phyloP scores from a whole-genome alignment of 2,113 vertebrate genomes.

The Hiodon alosoides region DNA sequence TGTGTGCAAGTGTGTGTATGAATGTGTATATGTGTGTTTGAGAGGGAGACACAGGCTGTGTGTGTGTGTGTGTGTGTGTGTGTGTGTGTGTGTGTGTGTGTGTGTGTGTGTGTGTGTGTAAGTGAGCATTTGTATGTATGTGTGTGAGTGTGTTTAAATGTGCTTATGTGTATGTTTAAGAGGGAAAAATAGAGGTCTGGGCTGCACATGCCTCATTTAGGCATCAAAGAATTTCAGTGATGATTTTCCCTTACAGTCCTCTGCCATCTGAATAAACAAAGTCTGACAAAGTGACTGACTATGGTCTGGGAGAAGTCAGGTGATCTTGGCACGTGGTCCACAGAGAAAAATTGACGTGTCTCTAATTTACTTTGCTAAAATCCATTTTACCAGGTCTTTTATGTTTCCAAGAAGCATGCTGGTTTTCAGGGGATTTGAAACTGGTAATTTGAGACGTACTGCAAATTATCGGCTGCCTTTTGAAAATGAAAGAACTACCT shows the following conservation, averaged over 20 bases:
- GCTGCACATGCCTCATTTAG: conserved; percentile 74
- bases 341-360: conserved; percentile 58
- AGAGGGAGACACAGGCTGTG: too few relatives aligned
- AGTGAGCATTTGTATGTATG: background rate
- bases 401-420: conserved; percentile 60
- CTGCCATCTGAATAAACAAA: conserved; percentile 82
- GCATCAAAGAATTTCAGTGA: conserved; percentile 82
- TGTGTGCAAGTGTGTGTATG: too few relatives aligned
- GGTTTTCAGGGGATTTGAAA: conserved; percentile 63
- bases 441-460: conserved; percentile 58
- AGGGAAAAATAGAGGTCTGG: conserved; percentile 65
- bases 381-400: conserved; percentile 61
- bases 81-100: conserved; percentile 1
- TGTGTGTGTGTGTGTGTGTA: conserved; percentile 16
- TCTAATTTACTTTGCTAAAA: conserved; percentile 60
- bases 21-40: conserved; percentile 12
- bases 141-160: background rate
- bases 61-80: background rate
- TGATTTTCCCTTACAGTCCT: conserved; percentile 70
- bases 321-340: conserved; percentile 55
- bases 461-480: conserved; percentile 62
- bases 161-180: conserved; percentile 29
- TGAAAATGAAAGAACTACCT: conserved; percentile 63
- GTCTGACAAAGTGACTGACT: conserved; percentile 49
- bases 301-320: conserved; percentile 60